Evolutionary conservation across 2,797 vertebrate species (phyloP).

Genomic region (Phoeniculus purpureus): DNA sequence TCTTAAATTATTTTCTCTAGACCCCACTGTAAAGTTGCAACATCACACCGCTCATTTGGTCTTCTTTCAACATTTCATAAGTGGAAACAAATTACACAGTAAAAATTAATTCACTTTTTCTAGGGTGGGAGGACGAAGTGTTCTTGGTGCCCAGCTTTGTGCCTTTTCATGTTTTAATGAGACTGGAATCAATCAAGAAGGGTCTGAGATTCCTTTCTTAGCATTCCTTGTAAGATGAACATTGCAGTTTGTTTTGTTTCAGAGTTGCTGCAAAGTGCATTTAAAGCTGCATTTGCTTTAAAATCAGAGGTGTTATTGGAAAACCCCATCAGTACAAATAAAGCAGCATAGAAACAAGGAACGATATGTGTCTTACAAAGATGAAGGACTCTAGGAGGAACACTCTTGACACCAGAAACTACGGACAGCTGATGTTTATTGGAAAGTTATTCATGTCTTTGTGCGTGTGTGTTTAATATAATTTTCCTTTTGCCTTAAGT

Average conservation of each 20-base stretch:
- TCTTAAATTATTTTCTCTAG: constrained; percentile 48
- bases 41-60: not conserved
- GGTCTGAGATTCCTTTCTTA: not conserved
- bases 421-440: not conserved
- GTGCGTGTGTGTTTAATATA: not conserved
- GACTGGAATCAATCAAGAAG: not conserved
- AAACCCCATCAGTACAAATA: not conserved
- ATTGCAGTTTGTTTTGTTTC: not conserved
- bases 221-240: not conserved
- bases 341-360: not conserved
- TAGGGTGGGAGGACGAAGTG: not conserved
- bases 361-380: not conserved
- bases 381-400: not conserved
- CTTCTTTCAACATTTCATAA: not conserved
- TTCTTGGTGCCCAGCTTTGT: not conserved
- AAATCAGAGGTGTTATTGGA: not conserved
- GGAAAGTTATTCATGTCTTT: not conserved
- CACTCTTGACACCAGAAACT: not conserved
- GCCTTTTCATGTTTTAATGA: not conserved
- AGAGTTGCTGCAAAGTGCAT: not conserved
- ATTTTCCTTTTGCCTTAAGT: not conserved
- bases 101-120: not conserved
- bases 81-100: not conserved
- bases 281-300: not conserved
- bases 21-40: not conserved